Evolutionary conservation across 2,797 vertebrate species (phyloP).

Genomic region (Lindbergichthys nudifrons): DNA sequence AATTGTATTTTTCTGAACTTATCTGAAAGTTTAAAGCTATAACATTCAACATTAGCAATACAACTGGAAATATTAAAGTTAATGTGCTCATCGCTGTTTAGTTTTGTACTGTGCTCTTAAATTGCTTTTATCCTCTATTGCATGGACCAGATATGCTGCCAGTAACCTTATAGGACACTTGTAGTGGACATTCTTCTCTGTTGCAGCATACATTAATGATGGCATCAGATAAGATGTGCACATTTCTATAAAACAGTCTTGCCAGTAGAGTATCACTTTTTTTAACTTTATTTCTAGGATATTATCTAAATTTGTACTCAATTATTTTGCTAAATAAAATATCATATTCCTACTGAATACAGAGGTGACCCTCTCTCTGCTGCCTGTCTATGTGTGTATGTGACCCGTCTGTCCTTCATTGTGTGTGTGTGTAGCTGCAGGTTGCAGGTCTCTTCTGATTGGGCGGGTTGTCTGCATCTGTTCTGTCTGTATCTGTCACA

Average conservation of each 20-base stretch:
- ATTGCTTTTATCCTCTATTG: not conserved
- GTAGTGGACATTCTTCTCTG: not conserved
- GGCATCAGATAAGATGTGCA: not conserved
- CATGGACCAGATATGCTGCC: conserved; percentile 9
- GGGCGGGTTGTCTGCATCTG: conserved; percentile 47
- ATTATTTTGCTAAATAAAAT: conserved; percentile 28
- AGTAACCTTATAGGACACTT: not conserved
- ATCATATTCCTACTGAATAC: conserved; percentile 7
- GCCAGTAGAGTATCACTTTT: not conserved
- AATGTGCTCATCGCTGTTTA: not conserved
- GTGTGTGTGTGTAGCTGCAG: conserved; percentile 4
- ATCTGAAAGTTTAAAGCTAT: not conserved
- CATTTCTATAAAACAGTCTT: not conserved
- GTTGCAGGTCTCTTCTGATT: conserved; percentile 40
- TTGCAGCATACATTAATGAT: conserved; percentile 1
- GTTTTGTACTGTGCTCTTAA: not conserved
- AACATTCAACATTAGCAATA: not conserved
- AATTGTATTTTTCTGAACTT: not conserved
- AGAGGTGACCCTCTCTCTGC: conserved; percentile 43
- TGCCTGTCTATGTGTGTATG: conserved; percentile 34
- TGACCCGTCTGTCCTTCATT: conserved; percentile 38
- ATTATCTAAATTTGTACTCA: conserved; percentile 7
- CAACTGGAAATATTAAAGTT: not conserved
- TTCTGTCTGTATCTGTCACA: conserved; percentile 62
- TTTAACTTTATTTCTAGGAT: conserved; percentile 15